Percentiles rank a stretch among this genome's conserved stretches.
Conservation (phyloP, 2,797 vertebrate genomes). For the Sebastes jordani region DNA sequence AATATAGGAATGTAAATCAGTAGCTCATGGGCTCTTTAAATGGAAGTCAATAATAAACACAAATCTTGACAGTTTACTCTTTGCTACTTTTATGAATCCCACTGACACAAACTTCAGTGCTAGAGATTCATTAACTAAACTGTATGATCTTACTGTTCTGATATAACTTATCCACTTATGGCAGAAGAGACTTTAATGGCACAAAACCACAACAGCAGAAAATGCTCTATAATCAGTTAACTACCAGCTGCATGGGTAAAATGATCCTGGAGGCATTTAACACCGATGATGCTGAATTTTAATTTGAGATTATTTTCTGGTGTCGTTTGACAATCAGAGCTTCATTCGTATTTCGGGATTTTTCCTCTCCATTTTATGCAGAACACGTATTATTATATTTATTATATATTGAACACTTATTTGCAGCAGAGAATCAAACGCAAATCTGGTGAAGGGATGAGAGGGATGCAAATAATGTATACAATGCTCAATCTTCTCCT, state of each 20-base stretch:
- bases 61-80: neutral
- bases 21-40: neutral
- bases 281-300: constrained; percentile 6
- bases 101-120: neutral
- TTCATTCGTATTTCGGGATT: neutral
- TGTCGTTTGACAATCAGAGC: neutral
- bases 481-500: neutral
- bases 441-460: neutral
- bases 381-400: neutral
- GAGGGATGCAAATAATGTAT: neutral
- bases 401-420: neutral
- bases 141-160: neutral
- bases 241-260: constrained; percentile 7
- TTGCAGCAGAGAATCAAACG: neutral
- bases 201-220: constrained; percentile 16
- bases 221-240: constrained; percentile 16
- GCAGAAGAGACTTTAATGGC: neutral
- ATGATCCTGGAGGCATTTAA: constrained; percentile 7
- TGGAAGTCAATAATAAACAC: neutral
- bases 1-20: neutral
- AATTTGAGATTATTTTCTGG: neutral
- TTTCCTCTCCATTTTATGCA: neutral
- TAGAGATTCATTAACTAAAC: neutral
- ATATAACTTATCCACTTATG: constrained; percentile 8
- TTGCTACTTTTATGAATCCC: neutral